phyloP scores from a whole-genome alignment of 1,140 invertebrate species.

The Drosophila paulistorum region DNA sequence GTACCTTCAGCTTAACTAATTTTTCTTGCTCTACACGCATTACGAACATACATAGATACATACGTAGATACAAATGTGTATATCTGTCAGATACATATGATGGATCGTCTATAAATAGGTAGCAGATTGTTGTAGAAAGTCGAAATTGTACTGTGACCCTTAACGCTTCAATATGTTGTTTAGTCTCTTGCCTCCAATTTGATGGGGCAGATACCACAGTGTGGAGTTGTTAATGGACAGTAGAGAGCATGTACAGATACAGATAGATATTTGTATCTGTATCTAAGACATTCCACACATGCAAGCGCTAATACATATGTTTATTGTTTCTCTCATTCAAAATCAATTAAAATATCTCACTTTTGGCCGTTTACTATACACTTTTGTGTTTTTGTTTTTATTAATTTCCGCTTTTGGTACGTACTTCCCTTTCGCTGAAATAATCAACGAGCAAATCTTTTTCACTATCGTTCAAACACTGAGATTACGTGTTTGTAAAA shows the following conservation, averaged over 20 bases:
- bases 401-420: slow-evolving; percentile 40
- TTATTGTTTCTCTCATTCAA: slow-evolving; percentile 45
- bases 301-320: slow-evolving; percentile 33
- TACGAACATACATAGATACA: neutral
- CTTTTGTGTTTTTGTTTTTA: slow-evolving; percentile 18
- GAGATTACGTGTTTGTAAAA: slow-evolving; percentile 19
- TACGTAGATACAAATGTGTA: neutral
- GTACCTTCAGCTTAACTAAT: slow-evolving; percentile 25
- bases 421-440: slow-evolving; percentile 30
- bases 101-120: slow-evolving; percentile 16
- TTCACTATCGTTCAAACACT: slow-evolving; percentile 9
- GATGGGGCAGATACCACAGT: neutral
- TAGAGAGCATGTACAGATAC: neutral
- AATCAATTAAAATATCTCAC: slow-evolving; percentile 58
- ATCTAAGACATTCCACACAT: slow-evolving; percentile 9
- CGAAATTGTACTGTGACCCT: slow-evolving; percentile 11
- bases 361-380: slow-evolving; percentile 13
- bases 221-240: slow-evolving; percentile 1
- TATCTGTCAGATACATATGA: slow-evolving; percentile 5
- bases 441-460: neutral
- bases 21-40: slow-evolving; percentile 8
- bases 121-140: slow-evolving; percentile 27
- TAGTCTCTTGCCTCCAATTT: neutral
- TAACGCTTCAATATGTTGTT: slow-evolving; percentile 21
- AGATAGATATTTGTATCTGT: slow-evolving; percentile 10